Base-by-base conservation (phyloP, 2,113 vertebrate species). In the Phaethon lepturus region DNA sequence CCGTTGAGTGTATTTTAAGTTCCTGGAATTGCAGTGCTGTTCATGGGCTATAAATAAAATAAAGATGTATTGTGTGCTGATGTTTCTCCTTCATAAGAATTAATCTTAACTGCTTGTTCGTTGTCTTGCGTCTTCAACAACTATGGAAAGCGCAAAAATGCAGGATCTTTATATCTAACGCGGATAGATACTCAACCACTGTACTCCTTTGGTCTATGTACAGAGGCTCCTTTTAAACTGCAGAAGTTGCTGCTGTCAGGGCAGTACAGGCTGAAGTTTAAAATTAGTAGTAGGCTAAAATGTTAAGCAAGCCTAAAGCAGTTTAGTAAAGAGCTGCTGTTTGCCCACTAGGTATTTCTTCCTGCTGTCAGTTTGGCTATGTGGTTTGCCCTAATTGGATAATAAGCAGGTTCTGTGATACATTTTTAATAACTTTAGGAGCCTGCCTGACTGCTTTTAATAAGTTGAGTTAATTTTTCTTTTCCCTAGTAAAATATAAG, bases 1-100 rank as follows among this genome's bases (percentile, higher is more conserved):
- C 97, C 92, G 0, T 98, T 97, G 91, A 95, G 28, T 35, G 40
- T 99, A 31, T 98, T 95, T 81, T 99, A 95, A 99, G 66, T 90
- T 55, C 72, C 90, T 91, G 78, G 67, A 90, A 25, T 15, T 81
- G 58, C 75, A 53, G 12, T 38, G 16, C 23, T 90, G 62, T 62
- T 91, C 55, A 6, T 89, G 86, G 40, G 18, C 35, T 79, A 83
- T 25, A 83, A 95, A 81, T 89, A 87, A 96, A 95, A 86, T 26
- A 60, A 38, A 85, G 29, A 78, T 88, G 6, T 59, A 69, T 64
- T 59, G 12, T 38, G 16, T 71, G 38, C 25, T 96, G 84, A 49
- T 1, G 1, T 93, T 79, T 90, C n/a, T 96, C 55, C 40, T 78
- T 97, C n/a, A 22, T 88, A 83, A 96, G 79, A 98, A 98, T 98